Percentiles rank a stretch among this genome's conserved stretches.
Evolutionary conservation across 2,888 invertebrate genomes (phyloP).

Genomic region (Mechanitis messenoides): DNA sequence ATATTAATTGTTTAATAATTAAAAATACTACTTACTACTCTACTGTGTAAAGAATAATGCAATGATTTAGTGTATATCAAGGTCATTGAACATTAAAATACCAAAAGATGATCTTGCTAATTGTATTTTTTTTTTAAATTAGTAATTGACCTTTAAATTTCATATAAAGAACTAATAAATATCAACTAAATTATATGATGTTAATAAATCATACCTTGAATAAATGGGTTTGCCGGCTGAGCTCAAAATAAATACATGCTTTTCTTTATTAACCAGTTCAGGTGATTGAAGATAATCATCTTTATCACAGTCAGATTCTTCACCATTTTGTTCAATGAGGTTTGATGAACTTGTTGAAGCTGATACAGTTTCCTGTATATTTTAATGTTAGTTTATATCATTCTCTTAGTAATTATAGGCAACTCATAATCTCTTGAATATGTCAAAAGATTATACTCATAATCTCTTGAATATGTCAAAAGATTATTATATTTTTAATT

Average conservation of each 20-base stretch:
- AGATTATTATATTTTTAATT: too few species aligned
- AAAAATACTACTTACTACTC: background rate
- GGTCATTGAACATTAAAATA: too few species aligned
- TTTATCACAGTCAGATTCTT: conserved; percentile 54
- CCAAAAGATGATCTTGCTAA: too few species aligned
- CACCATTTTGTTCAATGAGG: conserved; percentile 54
- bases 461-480: background rate
- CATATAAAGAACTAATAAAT: conserved; percentile 4
- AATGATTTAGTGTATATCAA: too few species aligned
- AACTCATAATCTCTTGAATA: too few species aligned
- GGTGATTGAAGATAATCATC: conserved; percentile 82
- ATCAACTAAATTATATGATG: conserved; percentile 9
- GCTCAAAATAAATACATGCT: conserved; percentile 96
- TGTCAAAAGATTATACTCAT: background rate
- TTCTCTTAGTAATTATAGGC: background rate
- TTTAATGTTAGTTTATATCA: conserved; percentile 1
- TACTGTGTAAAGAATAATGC: too few species aligned
- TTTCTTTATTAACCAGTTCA: conserved; percentile 87
- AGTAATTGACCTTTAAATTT: too few species aligned
- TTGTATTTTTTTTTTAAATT: too few species aligned
- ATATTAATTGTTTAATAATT: background rate
- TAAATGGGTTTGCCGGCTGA: conserved; percentile 98
- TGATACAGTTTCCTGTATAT: conserved; percentile 50
- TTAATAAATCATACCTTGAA: conserved; percentile 78
- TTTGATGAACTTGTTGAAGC: conserved; percentile 61